These are phyloP conservation scores for Drosophila monieri DNA, from an alignment of 2,888 invertebrate species.

Conservation along the genomic window DNA sequence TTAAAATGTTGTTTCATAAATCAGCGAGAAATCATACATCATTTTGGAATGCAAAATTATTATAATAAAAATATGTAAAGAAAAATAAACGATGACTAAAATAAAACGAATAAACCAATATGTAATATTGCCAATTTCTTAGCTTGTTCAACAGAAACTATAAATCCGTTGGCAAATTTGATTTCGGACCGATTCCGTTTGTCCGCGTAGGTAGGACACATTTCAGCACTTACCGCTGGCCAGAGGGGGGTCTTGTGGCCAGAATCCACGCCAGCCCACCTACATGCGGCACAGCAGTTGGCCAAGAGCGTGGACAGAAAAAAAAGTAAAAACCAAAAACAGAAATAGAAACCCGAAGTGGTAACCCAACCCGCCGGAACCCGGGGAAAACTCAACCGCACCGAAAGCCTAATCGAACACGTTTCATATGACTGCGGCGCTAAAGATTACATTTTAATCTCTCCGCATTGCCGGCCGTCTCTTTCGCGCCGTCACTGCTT, in stretches of 20 bases:
- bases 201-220: conserved; percentile 48
- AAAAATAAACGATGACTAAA: no score
- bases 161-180: conserved; percentile 34
- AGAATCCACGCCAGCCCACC: conserved; percentile 45
- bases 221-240: conserved; percentile 58
- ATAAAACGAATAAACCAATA: neutral
- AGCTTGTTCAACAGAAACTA: conserved; percentile 3
- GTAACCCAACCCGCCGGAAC: conserved; percentile 12
- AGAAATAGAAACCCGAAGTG: conserved; percentile 24
- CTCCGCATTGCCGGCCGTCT: conserved; percentile 30
- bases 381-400: conserved; percentile 13
- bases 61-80: no score
- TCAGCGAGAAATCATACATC: no score
- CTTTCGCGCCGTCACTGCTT: conserved; percentile 4
- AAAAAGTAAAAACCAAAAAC: neutral
- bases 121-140: neutral
- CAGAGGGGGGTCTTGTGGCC: conserved; percentile 35
- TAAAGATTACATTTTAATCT: conserved; percentile 79
- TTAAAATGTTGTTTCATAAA: neutral
- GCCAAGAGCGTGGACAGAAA: conserved; percentile 38
- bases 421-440: conserved; percentile 78
- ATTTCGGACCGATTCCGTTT: conserved; percentile 24
- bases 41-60: neutral
- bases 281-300: conserved; percentile 74
- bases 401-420: conserved; percentile 74